These are phyloP conservation scores for Magallana gigas DNA, from an alignment of 1,140 invertebrate species.

Conservation along the genomic window DNA sequence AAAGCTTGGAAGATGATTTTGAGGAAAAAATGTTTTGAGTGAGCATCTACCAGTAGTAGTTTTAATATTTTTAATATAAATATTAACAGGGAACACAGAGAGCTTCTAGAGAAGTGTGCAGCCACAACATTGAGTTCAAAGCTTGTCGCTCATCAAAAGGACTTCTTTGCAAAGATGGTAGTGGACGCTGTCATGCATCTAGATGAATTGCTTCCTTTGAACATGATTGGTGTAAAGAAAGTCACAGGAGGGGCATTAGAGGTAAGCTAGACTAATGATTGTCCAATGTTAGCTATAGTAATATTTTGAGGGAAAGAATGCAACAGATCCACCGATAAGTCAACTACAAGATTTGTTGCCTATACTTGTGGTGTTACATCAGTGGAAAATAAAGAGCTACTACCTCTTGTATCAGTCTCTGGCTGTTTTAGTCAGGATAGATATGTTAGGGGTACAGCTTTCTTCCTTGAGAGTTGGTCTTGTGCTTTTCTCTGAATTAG, in stretches of 20 bases:
- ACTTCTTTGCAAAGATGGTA: slow-evolving; percentile 97
- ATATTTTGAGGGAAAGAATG: not conserved
- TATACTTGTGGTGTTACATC: slow-evolving; percentile 53
- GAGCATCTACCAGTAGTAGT: not conserved
- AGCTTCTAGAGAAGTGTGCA: slow-evolving; percentile 95
- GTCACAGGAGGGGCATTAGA: slow-evolving; percentile 96
- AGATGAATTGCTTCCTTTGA: slow-evolving; percentile 95
- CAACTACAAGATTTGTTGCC: slow-evolving; percentile 38
- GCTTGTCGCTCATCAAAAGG: slow-evolving; percentile 95
- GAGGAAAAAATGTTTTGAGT: not conserved
- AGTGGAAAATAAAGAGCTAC: slow-evolving; percentile 53
- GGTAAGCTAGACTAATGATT: slow-evolving; percentile 76
- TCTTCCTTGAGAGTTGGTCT: slow-evolving; percentile 39
- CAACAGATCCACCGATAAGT: slow-evolving; percentile 40
- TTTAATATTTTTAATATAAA: slow-evolving; percentile 30
- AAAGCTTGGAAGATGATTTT: not conserved
- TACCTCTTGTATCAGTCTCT: not conserved
- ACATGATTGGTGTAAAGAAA: slow-evolving; percentile 99
- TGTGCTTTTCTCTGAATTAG: slow-evolving; percentile 4
- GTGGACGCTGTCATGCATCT: slow-evolving; percentile 97
- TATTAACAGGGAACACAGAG: slow-evolving; percentile 83
- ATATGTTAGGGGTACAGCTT: slow-evolving; percentile 15
- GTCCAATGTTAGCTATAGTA: not conserved
- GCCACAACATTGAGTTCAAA: slow-evolving; percentile 98
- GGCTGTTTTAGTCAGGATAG: slow-evolving; percentile 33